Evolutionary conservation across 2,113 vertebrate genomes (phyloP).

Genomic region (pig (Sus scrofa)): T2T-Sscrofa CM000819.6:31637501-31638000

Average conservation of each 20-base stretch:
- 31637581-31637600: neutral
- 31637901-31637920: no score
- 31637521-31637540: neutral
- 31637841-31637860: no score
- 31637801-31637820: no score
- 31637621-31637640: no score
- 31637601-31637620: neutral
- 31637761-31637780: neutral
- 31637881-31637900: no score
- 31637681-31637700: neutral
- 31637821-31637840: no score
- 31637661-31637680: neutral
- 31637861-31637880: no score
- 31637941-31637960: no score
- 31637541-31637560: neutral
- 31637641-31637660: neutral
- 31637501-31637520: neutral
- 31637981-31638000: no score
- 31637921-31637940: no score
- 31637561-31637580: neutral
- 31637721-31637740: neutral
- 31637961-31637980: no score
- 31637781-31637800: neutral
- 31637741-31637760: neutral
- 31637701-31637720: neutral